These are phyloP conservation scores for Alca torda DNA, from an alignment of 2,797 vertebrate genomes.

Conservation along the genomic window DNA sequence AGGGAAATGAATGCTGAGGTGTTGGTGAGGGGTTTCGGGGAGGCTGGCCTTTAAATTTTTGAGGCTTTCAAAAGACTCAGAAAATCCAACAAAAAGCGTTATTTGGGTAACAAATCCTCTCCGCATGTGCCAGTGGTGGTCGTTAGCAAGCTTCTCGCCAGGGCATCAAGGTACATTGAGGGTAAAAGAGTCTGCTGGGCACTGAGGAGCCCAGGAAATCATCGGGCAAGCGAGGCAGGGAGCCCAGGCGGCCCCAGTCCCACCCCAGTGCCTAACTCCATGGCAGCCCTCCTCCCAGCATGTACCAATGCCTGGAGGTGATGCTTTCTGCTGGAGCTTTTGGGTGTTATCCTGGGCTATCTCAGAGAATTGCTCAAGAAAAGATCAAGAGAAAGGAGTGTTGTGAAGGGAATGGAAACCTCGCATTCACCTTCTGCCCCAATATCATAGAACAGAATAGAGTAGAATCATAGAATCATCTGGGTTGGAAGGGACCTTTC, in stretches of 20 bases:
- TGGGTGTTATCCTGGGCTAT: accelerated
- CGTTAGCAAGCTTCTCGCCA: not conserved
- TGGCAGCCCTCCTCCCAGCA: accelerated
- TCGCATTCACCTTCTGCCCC: accelerated
- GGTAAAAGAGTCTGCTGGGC: not conserved
- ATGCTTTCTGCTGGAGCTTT: not conserved
- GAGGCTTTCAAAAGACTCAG: not conserved
- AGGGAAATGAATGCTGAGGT: accelerated
- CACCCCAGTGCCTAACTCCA: accelerated
- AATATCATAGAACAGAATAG: not conserved
- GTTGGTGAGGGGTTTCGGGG: accelerated
- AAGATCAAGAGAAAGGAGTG: not conserved
- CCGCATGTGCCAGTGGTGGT: not conserved
- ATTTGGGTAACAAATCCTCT: not conserved
- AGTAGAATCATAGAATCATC: not conserved
- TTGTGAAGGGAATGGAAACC: accelerated
- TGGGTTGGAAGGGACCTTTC: not conserved
- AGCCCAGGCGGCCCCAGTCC: not conserved
- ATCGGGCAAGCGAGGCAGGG: accelerated
- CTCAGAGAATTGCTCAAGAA: not conserved
- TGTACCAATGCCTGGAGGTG: not conserved
- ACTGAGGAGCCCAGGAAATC: not conserved
- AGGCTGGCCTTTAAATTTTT: not conserved
- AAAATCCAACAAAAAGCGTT: not conserved
- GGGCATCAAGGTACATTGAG: accelerated